Evolutionary conservation across 2,113 vertebrate species (phyloP), one percentile per base, ranked within the genome.

Genomic region (Smithornis capensis): DNA sequence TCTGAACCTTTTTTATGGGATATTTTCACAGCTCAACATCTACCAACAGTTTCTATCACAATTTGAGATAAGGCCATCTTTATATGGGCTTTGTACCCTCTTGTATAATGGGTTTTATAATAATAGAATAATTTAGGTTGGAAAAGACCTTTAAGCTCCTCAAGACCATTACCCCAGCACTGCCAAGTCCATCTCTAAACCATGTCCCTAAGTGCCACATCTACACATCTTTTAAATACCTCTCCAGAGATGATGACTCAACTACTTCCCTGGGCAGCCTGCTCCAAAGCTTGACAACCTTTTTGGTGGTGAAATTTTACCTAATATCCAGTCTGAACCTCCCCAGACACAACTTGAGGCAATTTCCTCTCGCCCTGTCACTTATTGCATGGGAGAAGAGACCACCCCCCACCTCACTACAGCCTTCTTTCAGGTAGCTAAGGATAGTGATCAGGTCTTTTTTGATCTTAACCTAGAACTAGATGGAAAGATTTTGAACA

Each of bases 381-480:
- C 17, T 35, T 53, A 4, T 38, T 53, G 9, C 2, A 10, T 62
- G 21, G 25, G 40, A 28, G 22, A 63, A 11, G 9, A 83, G 12
- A 28, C 49, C 25, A 56, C 13, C 13, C 14, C 38, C 9, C 35
- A 23, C 1, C 70, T 28, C 4, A 19, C 15, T 59, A 5, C 28
- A 38, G 0, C 4, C 23, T 67, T 27, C 14, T 52, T 59, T 44
- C 60, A 60, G 68, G 33, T 14, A 12, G 7, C 5, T 19, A 6
- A 9, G 37, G 28, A 13, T 44, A 29, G 12, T 1, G 1, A 1
- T n/a, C n/a, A n/a, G n/a, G n/a, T n/a, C n/a, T n/a, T n/a, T n/a
- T n/a, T n/a, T n/a, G n/a, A n/a, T n/a, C n/a, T n/a, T n/a, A n/a
- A n/a, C n/a, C n/a, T n/a, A n/a, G n/a, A n/a, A n/a, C n/a, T n/a